Evolutionary conservation across 2,797 vertebrate species (phyloP).

Genomic region (Pangasius djambal): DNA sequence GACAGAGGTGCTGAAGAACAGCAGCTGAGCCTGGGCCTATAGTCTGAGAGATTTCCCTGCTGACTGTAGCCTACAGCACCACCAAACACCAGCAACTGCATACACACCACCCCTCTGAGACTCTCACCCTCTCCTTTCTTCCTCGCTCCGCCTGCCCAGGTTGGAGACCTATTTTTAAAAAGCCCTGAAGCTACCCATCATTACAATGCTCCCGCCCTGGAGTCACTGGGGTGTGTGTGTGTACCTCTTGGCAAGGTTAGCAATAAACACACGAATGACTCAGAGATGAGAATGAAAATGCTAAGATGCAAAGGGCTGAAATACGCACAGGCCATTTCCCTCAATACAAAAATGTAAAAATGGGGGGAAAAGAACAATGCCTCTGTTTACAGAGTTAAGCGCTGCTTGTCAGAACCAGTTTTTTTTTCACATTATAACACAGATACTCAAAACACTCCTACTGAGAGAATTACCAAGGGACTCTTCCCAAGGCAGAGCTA

Average conservation of each 20-base stretch:
- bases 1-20: neutral
- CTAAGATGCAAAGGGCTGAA: conserved; percentile 24
- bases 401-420: conserved; percentile 16
- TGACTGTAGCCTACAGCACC: conserved; percentile 33
- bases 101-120: conserved; percentile 17
- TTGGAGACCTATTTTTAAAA: conserved; percentile 37
- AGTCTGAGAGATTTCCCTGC: conserved; percentile 29
- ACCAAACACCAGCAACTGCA: conserved; percentile 10
- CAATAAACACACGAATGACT: conserved; percentile 17
- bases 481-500: neutral
- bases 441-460: neutral
- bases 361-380: neutral
- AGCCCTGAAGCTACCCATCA: conserved; percentile 35
- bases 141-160: neutral
- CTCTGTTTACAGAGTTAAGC: neutral
- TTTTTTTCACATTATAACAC: conserved; percentile 5
- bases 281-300: conserved; percentile 38
- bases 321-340: neutral
- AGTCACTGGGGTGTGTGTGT: conserved; percentile 16
- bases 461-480: neutral
- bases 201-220: conserved; percentile 35
- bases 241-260: conserved; percentile 51
- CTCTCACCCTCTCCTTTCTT: neutral
- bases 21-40: conserved; percentile 15
- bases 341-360: neutral